Evolutionary conservation across 2,797 vertebrate genomes (phyloP), one percentile per base, ranked within the genome.

Genomic region (Diplodus sargus): DNA sequence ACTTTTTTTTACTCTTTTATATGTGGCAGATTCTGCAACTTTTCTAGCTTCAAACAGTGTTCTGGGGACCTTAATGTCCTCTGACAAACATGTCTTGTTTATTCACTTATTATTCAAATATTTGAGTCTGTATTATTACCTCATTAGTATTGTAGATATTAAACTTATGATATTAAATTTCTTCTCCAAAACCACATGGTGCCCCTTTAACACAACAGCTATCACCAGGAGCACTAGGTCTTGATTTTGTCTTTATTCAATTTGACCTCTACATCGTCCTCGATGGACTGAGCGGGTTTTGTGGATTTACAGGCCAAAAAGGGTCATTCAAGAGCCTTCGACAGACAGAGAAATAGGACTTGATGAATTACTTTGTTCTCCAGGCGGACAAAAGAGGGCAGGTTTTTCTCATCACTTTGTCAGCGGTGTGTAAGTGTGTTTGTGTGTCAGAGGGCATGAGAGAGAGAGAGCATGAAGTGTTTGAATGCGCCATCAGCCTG

Each of bases 401-500:
- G 13, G 48, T 39, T 34, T 81, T 60, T 85, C 30, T 75, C 54
- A 69, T 82, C 43, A 17, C 45, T 65, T 39, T 49, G 43, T 64
- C 45, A 61, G 43, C 22, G n/a, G 43, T 77, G 70, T 59, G 59
- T 76, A 4, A 51, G 39, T 22, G 48, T 69, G 23, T 49, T 63
- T 61, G 9, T 76, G 74, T 76, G 34, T 28, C 56, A 30, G 17
- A 47, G 25, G 23, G 66, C 23, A 16, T 28, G 28, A 28, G 28
- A 43, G 25, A 56, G 25, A 64, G 12, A 39, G 20, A 23, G 45
- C 66, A 34, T 70, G 74, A 83, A 68, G 56, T 64, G 70, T 70
- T 39, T 67, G 60, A 59, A 60, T 75, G 66, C 68, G 57, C 54
- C 73, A 70, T 88, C 74, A 87, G 68, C 57, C 62, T 64, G 63